phyloP scores from a whole-genome alignment of 2,113 vertebrate species.

The Crocuta crocuta region DNA sequence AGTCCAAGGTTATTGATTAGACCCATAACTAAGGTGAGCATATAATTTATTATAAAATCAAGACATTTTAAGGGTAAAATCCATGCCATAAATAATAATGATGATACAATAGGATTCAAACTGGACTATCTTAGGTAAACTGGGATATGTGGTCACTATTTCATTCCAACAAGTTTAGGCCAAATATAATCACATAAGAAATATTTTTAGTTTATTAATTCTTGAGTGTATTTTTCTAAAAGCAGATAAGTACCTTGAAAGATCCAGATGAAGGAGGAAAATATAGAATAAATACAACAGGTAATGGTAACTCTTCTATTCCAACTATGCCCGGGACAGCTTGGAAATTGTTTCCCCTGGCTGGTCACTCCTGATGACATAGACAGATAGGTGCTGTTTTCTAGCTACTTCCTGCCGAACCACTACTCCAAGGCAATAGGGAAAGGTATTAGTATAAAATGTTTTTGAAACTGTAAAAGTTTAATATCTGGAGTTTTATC shows the following conservation, averaged over 20 bases:
- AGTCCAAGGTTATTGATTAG: neutral
- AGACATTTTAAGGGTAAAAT: neutral
- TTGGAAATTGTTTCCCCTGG: neutral
- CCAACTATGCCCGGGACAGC: neutral
- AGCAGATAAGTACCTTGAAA: neutral
- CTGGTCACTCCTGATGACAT: neutral
- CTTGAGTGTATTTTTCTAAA: neutral
- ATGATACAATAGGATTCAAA: neutral
- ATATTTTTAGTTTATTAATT: slow-evolving; percentile 1
- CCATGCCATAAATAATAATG: neutral
- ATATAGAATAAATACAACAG: neutral
- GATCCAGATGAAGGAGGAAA: neutral
- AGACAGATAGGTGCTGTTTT: neutral
- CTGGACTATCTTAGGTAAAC: neutral
- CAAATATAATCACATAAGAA: neutral
- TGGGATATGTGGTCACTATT: neutral
- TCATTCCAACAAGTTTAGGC: neutral
- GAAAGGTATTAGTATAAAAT: neutral
- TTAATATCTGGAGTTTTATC: neutral
- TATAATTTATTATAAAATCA: neutral
- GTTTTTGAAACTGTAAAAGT: neutral
- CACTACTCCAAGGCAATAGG: neutral
- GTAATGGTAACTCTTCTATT: neutral
- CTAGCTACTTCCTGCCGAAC: neutral
- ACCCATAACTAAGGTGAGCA: neutral